These are phyloP conservation scores for Ceuthmochares aereus DNA, from an alignment of 2,113 vertebrate genomes.

Conservation along the genomic window DNA sequence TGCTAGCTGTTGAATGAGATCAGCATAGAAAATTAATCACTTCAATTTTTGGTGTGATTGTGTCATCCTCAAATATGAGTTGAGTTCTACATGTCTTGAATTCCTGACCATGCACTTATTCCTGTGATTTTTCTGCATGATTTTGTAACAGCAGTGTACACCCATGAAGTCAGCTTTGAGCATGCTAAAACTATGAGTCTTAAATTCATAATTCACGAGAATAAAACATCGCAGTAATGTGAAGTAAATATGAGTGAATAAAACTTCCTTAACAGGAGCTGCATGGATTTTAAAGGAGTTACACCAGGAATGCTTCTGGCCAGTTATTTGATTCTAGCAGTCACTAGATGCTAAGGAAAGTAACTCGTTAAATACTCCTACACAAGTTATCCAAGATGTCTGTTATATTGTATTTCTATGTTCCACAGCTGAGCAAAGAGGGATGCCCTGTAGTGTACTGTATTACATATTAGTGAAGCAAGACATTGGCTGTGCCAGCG, in stretches of 20 bases:
- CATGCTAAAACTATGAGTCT: neutral
- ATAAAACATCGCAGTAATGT: neutral
- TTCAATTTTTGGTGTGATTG: neutral
- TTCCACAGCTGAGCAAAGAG: neutral
- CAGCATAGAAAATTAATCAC: neutral
- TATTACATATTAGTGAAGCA: neutral
- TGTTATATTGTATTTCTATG: neutral
- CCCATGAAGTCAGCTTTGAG: neutral
- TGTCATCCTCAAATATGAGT: neutral
- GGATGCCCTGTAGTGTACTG: neutral
- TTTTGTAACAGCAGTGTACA: neutral
- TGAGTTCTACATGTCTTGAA: constrained; percentile 33
- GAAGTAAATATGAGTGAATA: neutral
- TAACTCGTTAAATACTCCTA: constrained; percentile 15
- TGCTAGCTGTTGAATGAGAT: constrained; percentile 30
- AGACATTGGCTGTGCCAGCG: neutral
- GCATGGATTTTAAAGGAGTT: neutral
- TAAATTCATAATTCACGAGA: neutral
- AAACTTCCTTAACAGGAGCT: neutral
- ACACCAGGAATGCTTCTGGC: neutral
- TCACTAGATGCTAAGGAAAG: neutral
- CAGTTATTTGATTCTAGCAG: neutral
- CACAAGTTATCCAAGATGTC: neutral
- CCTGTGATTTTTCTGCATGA: neutral
- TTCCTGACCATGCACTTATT: neutral